Evolutionary conservation across 2,113 vertebrate species (phyloP).

Genomic region (Myiagra hebetior): DNA sequence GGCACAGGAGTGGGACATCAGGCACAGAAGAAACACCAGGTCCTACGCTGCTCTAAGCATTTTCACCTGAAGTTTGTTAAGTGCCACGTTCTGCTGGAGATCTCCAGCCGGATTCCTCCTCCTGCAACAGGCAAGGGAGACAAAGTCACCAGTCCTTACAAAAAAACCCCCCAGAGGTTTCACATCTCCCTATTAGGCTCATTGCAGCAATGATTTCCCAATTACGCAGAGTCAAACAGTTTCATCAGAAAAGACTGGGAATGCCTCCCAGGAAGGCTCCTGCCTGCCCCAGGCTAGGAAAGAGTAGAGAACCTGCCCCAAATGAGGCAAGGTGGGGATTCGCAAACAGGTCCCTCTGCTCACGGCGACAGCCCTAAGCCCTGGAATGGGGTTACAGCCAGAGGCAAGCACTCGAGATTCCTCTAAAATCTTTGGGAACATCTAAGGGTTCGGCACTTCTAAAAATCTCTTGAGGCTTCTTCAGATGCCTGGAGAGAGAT

Average conservation of each 20-base stretch:
- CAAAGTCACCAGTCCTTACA: background rate
- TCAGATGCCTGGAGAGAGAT: constrained; percentile 40
- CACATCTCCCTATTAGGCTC: background rate
- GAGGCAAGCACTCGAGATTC: constrained; percentile 49
- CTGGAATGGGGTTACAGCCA: constrained; percentile 28
- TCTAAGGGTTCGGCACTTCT: constrained; percentile 49
- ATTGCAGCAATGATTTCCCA: constrained; percentile 25
- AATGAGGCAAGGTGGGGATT: constrained; percentile 24
- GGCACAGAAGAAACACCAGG: background rate
- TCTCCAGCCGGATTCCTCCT: background rate
- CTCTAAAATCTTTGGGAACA: constrained; percentile 51
- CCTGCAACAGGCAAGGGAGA: background rate
- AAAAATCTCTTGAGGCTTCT: constrained; percentile 36
- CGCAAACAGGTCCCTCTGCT: constrained; percentile 58
- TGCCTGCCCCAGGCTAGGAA: constrained; percentile 37
- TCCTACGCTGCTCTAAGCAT: background rate
- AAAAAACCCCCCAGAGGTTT: background rate
- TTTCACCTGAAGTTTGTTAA: background rate
- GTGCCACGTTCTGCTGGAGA: background rate
- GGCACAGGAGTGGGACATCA: background rate
- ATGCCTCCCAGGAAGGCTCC: background rate
- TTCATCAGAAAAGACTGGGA: constrained; percentile 32
- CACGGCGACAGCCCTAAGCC: background rate
- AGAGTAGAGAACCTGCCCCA: constrained; percentile 25
- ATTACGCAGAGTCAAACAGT: background rate